phyloP scores from a whole-genome alignment of 1,140 invertebrate species.

The Venturia canescens region DNA sequence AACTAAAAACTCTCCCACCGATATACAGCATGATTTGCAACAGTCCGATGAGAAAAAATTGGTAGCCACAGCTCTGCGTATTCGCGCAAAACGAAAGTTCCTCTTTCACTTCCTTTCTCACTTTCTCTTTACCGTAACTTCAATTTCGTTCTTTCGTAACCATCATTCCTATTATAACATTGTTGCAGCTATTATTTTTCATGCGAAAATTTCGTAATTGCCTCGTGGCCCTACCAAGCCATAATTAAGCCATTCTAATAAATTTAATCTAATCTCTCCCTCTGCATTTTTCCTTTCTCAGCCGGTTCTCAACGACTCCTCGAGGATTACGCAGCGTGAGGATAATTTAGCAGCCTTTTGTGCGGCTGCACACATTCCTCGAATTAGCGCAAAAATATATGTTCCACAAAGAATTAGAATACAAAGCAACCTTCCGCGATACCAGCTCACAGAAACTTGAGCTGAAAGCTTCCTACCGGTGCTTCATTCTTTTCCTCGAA shows the following conservation, averaged over 20 bases:
- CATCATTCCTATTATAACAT: too few relatives aligned
- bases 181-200: background rate
- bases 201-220: background rate
- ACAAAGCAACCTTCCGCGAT: background rate
- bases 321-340: slow-evolving; percentile 53
- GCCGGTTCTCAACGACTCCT: slow-evolving; percentile 43
- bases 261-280: background rate
- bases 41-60: background rate
- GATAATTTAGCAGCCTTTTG: background rate
- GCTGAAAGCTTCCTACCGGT: slow-evolving; percentile 35
- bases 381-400: slow-evolving; percentile 19
- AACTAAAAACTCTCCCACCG: background rate
- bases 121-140: too few relatives aligned
- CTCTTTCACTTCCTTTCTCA: too few relatives aligned
- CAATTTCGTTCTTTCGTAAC: too few relatives aligned
- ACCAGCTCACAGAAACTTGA: background rate
- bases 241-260: too few relatives aligned
- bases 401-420: background rate
- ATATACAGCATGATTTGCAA: background rate
- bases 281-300: slow-evolving; percentile 46
- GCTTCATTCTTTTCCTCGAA: background rate
- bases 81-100: too few relatives aligned
- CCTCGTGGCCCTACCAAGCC: background rate
- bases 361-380: slow-evolving; percentile 12
- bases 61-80: too few relatives aligned